Evolutionary conservation across 2,113 vertebrate species (phyloP), one percentile per base, ranked within the genome.

Genomic region (Prionailurus viverrinus): DNA sequence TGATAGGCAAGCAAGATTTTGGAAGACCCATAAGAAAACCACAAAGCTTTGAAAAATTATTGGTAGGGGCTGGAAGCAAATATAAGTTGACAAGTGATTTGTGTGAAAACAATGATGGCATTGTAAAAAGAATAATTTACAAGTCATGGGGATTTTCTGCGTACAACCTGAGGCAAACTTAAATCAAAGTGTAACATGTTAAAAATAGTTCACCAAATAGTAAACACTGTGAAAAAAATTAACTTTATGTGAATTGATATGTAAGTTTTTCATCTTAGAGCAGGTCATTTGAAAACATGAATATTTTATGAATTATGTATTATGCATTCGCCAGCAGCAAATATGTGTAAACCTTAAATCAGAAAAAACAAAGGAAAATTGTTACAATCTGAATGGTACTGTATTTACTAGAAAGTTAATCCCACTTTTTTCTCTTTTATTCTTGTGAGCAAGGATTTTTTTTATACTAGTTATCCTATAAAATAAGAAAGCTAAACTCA

Each of bases 101-200:
- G 4, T n/a, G 29, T 13, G 16, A 36, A 65, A 84, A 39, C 4
- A 41, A n/a, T 21, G 1, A 8, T 83, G 15, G 4, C 10, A 66
- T 71, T 65, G 12, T 13, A 88, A 74, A 93, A 86, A 92, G 15
- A 87, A 45, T 84, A 79, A 84, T 81, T 96, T 74, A 86, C 1
- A 76, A 63, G 6, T 73, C 4, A 68, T 96, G 5, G 63, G 29
- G 5, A 83, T 78, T 90, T 85, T 25, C 16, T 81, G 11, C 23
- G 39, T 33, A 45, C 3, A 71, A 63, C 39, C 53, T 85, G 1
- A 71, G 66, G 8, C 55, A 81, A 87, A 41, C 27, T 63, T 88
- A 29, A 95, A 83, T n/a, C 21, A 33, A 89, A 81, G 31, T 27
- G 87, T 33, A 82, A 51, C 4, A 16, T 2, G 0, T 91, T 85